A percentile compares a stretch with the other conserved stretches of the same genome.
phyloP scores from a whole-genome alignment of 1,140 invertebrate genomes.

The Bombus ignitus region DNA sequence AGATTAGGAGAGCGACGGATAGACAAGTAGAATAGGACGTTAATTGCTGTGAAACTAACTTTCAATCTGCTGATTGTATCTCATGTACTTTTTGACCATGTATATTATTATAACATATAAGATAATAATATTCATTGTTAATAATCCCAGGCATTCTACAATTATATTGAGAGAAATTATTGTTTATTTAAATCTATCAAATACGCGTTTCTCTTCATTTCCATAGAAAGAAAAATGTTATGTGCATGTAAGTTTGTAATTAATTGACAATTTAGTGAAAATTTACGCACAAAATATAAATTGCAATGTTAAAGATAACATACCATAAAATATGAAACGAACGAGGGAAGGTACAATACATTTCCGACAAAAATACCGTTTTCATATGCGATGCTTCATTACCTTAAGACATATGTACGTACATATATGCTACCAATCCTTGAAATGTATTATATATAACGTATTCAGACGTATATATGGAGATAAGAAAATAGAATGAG shows the following conservation, averaged over 20 bases:
- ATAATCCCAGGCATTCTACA: neutral
- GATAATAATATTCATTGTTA: conserved; percentile 17
- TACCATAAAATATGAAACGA: neutral
- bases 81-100: too few relatives aligned
- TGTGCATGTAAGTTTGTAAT: neutral
- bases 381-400: conserved; percentile 57
- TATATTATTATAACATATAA: neutral
- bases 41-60: neutral
- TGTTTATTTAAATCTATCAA: neutral
- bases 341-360: neutral
- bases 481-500: conserved; percentile 14
- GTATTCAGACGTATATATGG: neutral
- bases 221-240: too few relatives aligned
- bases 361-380: neutral
- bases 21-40: conserved; percentile 26
- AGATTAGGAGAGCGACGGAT: neutral
- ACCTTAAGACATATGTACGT: conserved; percentile 41
- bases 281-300: neutral
- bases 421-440: conserved; percentile 52
- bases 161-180: too few relatives aligned
- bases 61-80: neutral
- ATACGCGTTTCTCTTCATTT: neutral
- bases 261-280: neutral
- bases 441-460: neutral
- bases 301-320: neutral